Conservation (phyloP, 2,888 invertebrate genomes). For the Yponomeuta malinellus region DNA sequence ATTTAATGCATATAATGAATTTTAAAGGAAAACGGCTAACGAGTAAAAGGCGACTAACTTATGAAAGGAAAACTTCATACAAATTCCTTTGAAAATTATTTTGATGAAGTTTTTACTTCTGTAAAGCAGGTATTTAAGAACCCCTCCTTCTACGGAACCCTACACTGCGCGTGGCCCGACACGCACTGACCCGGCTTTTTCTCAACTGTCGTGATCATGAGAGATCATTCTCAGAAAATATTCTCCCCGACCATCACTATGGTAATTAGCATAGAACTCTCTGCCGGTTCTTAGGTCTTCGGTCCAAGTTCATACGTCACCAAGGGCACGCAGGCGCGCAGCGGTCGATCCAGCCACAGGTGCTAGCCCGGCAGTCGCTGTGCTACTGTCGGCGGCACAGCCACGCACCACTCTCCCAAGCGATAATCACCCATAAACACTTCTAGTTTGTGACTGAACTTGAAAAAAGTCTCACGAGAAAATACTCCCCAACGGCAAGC, state of each 20-base stretch:
- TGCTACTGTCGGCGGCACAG: constrained; percentile 40
- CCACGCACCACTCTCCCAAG: constrained; percentile 22
- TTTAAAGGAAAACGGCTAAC: no score
- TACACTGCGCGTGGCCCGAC: no score
- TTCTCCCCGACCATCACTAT: background rate
- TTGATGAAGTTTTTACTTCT: no score
- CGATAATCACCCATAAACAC: background rate
- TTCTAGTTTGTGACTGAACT: background rate
- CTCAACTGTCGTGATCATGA: no score
- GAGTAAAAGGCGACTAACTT: no score
- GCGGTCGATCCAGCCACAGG: constrained; percentile 72
- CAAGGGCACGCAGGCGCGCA: constrained; percentile 69
- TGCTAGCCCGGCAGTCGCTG: constrained; percentile 64
- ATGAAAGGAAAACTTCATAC: no score
- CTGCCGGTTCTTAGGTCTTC: background rate
- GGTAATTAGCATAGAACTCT: background rate
- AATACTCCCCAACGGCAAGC: constrained; percentile 27
- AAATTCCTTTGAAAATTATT: no score
- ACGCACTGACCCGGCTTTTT: no score
- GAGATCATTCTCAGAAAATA: no score
- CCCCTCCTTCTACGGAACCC: no score
- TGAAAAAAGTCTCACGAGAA: constrained; percentile 13
- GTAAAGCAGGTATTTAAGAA: no score
- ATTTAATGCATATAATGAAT: no score
- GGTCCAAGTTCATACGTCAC: constrained; percentile 44